These are phyloP conservation scores for Hyles euphorbiae DNA, from an alignment of 1,140 invertebrate genomes.

Conservation along the genomic window DNA sequence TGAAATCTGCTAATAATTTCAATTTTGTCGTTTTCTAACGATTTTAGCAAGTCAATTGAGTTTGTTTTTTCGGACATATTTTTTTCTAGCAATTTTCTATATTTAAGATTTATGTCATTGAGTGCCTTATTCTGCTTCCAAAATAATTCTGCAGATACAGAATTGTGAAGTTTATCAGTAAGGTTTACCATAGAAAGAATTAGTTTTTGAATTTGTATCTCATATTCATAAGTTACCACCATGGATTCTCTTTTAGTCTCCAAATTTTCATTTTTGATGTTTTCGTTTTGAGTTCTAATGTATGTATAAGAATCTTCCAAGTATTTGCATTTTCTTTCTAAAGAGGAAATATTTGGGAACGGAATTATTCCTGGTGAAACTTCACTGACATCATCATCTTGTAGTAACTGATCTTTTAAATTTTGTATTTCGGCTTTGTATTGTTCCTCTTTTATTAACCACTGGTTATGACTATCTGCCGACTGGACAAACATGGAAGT, in stretches of 20 bases:
- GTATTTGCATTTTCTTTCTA: slow-evolving; percentile 57
- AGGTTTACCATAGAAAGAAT: slow-evolving; percentile 46
- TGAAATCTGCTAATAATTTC: slow-evolving; percentile 29
- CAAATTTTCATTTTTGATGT: slow-evolving; percentile 58
- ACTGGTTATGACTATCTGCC: slow-evolving; percentile 51
- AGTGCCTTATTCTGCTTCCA: slow-evolving; percentile 56
- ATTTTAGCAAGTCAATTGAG: slow-evolving; percentile 26
- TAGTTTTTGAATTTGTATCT: slow-evolving; percentile 53
- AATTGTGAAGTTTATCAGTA: slow-evolving; percentile 51
- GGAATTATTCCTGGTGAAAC: slow-evolving; percentile 48
- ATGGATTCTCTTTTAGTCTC: slow-evolving; percentile 51
- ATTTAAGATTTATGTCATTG: slow-evolving; percentile 49
- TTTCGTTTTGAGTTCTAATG: slow-evolving; percentile 58
- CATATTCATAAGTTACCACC: slow-evolving; percentile 44
- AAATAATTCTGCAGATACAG: slow-evolving; percentile 57
- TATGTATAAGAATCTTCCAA: slow-evolving; percentile 61
- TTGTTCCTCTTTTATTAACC: slow-evolving; percentile 59
- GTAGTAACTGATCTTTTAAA: slow-evolving; percentile 36
- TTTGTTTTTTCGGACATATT: slow-evolving; percentile 21
- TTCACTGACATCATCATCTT: slow-evolving; percentile 55
- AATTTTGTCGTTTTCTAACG: slow-evolving; percentile 37
- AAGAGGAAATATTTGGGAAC: slow-evolving; percentile 18
- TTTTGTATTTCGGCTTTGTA: slow-evolving; percentile 66
- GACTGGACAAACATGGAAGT: slow-evolving; percentile 46
- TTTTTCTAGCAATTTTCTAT: slow-evolving; percentile 43